Base-by-base conservation (phyloP, 2,888 invertebrate species). In the Chironomus tentans region DNA sequence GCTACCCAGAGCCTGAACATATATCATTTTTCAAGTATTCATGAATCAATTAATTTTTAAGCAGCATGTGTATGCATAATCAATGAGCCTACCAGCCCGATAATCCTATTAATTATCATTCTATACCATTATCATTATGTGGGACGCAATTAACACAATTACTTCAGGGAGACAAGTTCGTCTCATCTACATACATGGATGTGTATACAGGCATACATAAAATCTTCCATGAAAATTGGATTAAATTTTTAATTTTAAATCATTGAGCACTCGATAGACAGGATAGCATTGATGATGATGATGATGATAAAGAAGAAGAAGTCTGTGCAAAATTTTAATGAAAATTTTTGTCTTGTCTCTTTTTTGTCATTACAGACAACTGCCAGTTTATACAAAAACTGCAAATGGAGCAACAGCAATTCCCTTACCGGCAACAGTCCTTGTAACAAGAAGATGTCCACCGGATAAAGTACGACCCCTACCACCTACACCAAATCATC, bases 391-490 rank as follows among this genome's bases (percentile, higher is more conserved):
- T 73, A 82, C 83, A 10, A 85, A 85, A 78, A 84, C 85, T 70
- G 80, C 80, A 68, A 80, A 82, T 68, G 82, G 82, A 73, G 87
- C 87, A 81, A 89, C 90, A 79, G 90, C 89, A 80, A 91, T 91
- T 80, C 91, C 91, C 70, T 82, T 90, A 79, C 91, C 91, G 21
- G 90, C 90, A 77, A 89, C 90, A n/a, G 89, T 90, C 76, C 86
- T 89, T 77, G 89, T 90, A 56, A 87, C 87, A 75, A 86, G 90
- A 77, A 86, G 89, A 82, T 90, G 90, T 78, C 90, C 90, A 65
- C 90, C 90, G 76, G 90, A 90, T 84, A 90, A 90, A 83, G 85
- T 86, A 69, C 86, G 90, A 68, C 90, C 90, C 0, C 85, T 90
- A 78, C 89, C 90, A 3, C 85, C 87, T 69, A 87, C 88, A 24